Evolutionary conservation across 2,797 vertebrate genomes (phyloP).

Genomic region (Enteromius argenteus): DNA sequence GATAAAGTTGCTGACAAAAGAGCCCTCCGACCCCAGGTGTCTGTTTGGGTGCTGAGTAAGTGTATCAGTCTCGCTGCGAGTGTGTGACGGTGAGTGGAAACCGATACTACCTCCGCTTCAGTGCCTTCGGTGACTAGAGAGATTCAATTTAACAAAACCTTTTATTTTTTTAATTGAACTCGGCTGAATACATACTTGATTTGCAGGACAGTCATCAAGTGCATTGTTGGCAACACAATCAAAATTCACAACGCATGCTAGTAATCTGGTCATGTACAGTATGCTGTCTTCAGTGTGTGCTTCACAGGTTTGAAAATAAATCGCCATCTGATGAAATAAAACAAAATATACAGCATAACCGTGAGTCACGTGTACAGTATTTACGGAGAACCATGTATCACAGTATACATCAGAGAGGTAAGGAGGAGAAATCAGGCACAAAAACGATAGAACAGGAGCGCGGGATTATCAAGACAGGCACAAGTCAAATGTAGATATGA

Average conservation of each 20-base stretch:
- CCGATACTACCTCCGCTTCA: background rate
- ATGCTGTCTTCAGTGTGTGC: slow-evolving; percentile 51
- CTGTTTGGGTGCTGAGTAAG: slow-evolving; percentile 17
- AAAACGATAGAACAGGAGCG: slow-evolving; percentile 59
- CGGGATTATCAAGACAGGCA: slow-evolving; percentile 59
- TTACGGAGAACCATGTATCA: slow-evolving; percentile 54
- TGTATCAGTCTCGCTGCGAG: background rate
- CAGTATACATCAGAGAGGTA: slow-evolving; percentile 65
- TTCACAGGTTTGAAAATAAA: slow-evolving; percentile 56
- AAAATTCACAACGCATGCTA: slow-evolving; percentile 55
- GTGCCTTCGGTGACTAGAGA: background rate
- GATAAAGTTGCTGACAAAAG: slow-evolving; percentile 26
- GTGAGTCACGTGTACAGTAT: slow-evolving; percentile 54
- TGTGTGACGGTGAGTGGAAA: background rate
- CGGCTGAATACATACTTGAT: slow-evolving; percentile 46
- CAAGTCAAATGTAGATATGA: slow-evolving; percentile 51
- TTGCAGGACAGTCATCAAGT: slow-evolving; percentile 53
- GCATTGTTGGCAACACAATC: slow-evolving; percentile 53
- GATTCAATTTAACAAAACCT: slow-evolving; percentile 50
- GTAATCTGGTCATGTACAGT: slow-evolving; percentile 47
- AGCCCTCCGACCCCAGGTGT: slow-evolving; percentile 16
- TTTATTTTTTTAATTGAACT: slow-evolving; percentile 55
- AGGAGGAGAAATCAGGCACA: slow-evolving; percentile 66
- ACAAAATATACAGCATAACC: slow-evolving; percentile 34
- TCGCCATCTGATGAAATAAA: slow-evolving; percentile 32